Base-by-base conservation (phyloP, 2,797 vertebrate genomes). In the Dermochelys coriacea region DNA sequence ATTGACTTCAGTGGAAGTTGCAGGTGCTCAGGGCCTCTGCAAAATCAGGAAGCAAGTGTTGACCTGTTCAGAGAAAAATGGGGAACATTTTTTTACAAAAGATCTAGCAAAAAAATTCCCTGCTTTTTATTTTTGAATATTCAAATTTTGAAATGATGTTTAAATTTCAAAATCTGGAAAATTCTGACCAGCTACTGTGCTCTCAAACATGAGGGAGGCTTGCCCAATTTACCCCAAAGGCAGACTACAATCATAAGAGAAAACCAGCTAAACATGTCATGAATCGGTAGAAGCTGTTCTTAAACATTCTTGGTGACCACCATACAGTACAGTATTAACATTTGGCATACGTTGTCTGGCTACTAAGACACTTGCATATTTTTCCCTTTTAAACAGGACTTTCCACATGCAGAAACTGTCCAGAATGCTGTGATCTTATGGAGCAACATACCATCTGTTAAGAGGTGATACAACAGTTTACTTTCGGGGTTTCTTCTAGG, bases 381-480 rank as follows among this genome's bases (percentile, higher is more conserved):
- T 61, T 75, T 83, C 37, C 80, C 19, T 14, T 49, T 86, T 29
- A 14, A 68, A 92, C 84, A 0, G 94, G 55, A 85, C 90, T 64
- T 77, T 86, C 55, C 86, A 82, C 52, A 74, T 0, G 50, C 3
- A 8, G 41, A 51, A 3, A 89, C 41, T 12, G 34, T 55, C 5
- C 90, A 88, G 54, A 87, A 93, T 0, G 90, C 57, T 0, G 89
- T 80, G 52, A 82, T 37, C 0, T 80, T 2, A 0, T 93, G 91
- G 97, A 97, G 95, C 71, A 98, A 96, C 45, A 86, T 88, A 59
- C 95, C 94, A 0, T 79, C 91, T 2, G 52, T 97, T 85, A 92
- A 61, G 82, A 97, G 90, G 89, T 95, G 88, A 19, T 1, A 9
- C 84, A 9, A 1, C 47, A 54, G 31, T 7, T 18, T 10, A 2